Base-by-base conservation (phyloP, 2,113 vertebrate species). In the Apistogramma diplotaenia region DNA sequence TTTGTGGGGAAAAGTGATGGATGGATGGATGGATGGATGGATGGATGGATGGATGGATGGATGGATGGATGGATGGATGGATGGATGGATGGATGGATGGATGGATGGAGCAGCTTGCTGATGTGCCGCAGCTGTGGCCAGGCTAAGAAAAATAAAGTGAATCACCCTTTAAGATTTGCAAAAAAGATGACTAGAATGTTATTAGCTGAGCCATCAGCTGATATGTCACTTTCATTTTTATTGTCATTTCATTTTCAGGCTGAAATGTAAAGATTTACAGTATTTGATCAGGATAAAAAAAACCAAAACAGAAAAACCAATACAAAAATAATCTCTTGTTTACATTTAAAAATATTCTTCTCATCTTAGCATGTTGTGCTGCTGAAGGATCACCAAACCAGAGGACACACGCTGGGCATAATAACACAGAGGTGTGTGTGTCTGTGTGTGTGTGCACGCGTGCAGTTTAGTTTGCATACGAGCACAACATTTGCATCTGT, bases 351-450 rank as follows among this genome's bases (percentile, higher is more conserved):
- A n/a, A n/a, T n/a, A n/a, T 77, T 7, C 53, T 51, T 7, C 40
- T 8, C 57, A 3, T 78, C 1, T 31, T 55, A 23, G 31, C 16
- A 6, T 85, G 74, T 29, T 90, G 46, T 60, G 19, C 74, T 61
- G 33, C 70, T 74, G 31, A 33, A 3, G 75, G 21, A 31, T 76
- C 85, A 43, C 35, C 67, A 53, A 60, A 21, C 9, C 57, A 31
- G 49, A 54, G 2, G 35, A 62, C 43, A 11, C n/a, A 35, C 0
- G 1, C 16, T 73, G 65, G 18, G 51, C 18, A 61, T 25, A 55
- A 61, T 25, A 55, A 73, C 27, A 78, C 35, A 62, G 62, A 84
- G 87, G 89, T 90, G 7, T 61, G 60, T 78, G n/a, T 82, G 46
- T 18, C 15, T 49, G 46, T 7, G 43, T 49, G 43, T 18, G 43